Evolutionary conservation across 2,888 invertebrate genomes (phyloP), one percentile per base, ranked within the genome.

Genomic region (Fissipunctia ypsillon): DNA sequence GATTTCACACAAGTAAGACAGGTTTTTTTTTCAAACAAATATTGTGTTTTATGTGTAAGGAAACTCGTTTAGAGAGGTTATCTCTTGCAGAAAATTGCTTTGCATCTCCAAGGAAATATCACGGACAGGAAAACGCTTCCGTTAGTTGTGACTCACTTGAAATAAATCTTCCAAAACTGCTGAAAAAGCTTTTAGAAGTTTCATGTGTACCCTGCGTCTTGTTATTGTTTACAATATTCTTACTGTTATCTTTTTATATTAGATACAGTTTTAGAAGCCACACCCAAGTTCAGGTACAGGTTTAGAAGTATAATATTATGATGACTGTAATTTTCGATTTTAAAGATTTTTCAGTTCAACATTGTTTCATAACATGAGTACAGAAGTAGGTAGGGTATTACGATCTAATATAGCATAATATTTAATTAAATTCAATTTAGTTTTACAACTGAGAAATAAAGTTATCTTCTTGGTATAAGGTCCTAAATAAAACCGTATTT

Each of bases 61-160:
- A 91, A 93, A 92, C 90, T 89, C 92, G 92, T 92, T 93, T 92
- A 93, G 90, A 92, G 90, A 92, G 91, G 93, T 93, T 94, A 94
- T 93, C 92, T 94, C 93, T 93, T 90, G 92, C 92, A 95, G 94
- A 94, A 95, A 95, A 95, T 95, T 95, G 94, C 94, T 94, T 94
- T 92, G 93, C 93, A 94, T 95, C 95, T 95, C 95, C 88, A 93
- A 95, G 94, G 95, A 94, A 95, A 95, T 94, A 93, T 94, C 92
- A 91, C 89, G 90, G 90, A 88, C 85, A 90, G 89, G 92, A 90
- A 92, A 93, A 93, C 89, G 90, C 91, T 90, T 93, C 91, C 89
- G 91, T 91, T 92, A 93, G 89, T 91, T 90, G 89, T 90, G 87
- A 90, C 90, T 90, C 88, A 90, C 90, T 91, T 90, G 88, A 86